A percentile compares a stretch with the other conserved stretches of the same genome.
Evolutionary conservation across 1,140 invertebrate genomes (phyloP).

Genomic region (Drosophila mauritiana): DNA sequence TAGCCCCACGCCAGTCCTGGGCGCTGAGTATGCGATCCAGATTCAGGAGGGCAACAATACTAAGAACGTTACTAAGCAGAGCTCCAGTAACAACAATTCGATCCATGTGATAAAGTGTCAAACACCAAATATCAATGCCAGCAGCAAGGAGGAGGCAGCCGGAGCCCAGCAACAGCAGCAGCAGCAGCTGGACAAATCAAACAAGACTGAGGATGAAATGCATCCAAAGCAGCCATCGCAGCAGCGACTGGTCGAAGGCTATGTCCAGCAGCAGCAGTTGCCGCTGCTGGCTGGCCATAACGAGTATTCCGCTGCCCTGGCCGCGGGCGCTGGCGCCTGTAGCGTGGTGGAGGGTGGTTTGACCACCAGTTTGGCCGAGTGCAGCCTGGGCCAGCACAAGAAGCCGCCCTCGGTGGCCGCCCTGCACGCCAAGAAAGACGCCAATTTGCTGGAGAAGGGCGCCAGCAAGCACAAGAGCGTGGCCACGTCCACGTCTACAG

Average conservation of each 20-base stretch:
- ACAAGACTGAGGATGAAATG: conserved; percentile 82
- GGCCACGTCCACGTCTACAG: conserved; percentile 79
- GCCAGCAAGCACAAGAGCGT: conserved; percentile 75
- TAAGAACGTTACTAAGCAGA: conserved; percentile 79
- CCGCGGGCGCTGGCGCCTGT: conserved; percentile 74
- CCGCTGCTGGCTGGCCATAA: conserved; percentile 29
- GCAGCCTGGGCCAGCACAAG: conserved; percentile 72
- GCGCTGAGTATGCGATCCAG: conserved; percentile 32
- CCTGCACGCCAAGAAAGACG: conserved; percentile 76
- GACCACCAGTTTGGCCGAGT: conserved; percentile 64
- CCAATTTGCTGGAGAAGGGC: conserved; percentile 42
- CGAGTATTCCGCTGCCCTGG: conserved; percentile 58
- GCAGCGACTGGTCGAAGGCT: conserved; percentile 53
- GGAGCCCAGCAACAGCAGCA: conserved; percentile 28
- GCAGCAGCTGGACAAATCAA: conserved; percentile 75
- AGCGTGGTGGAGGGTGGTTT: conserved; percentile 53
- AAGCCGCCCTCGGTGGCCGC: conserved; percentile 67
- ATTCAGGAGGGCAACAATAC: conserved; percentile 62
- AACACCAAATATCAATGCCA: conserved; percentile 83
- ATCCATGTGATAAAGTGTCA: conserved; percentile 84
- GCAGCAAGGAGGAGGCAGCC: conserved; percentile 57
- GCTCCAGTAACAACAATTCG: conserved; percentile 83
- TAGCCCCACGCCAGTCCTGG: conserved; percentile 57
- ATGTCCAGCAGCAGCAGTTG: conserved; percentile 65
- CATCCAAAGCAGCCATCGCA: conserved; percentile 68